Conservation (phyloP, 2,888 invertebrate genomes). For the Fragum fragum region DNA sequence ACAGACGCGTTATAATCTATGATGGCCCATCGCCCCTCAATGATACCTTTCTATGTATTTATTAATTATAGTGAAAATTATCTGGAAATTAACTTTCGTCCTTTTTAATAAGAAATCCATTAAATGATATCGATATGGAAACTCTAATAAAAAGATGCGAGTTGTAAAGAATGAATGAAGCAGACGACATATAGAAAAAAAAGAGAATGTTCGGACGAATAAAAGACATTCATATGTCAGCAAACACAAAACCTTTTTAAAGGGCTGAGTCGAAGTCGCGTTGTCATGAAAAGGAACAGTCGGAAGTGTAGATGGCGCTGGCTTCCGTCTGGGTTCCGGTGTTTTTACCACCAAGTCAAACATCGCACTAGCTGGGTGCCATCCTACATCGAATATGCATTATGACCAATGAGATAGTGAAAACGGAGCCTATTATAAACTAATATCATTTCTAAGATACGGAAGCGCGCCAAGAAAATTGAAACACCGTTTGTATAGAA, state of each 20-base stretch:
- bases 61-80: slow-evolving; percentile 67
- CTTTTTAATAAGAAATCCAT: slow-evolving; percentile 67
- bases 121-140: slow-evolving; percentile 40
- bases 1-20: not conserved
- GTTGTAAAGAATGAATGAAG: slow-evolving; percentile 21
- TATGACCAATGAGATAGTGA: slow-evolving; percentile 40
- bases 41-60: slow-evolving; percentile 58
- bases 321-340: slow-evolving; percentile 59
- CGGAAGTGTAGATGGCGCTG: slow-evolving; percentile 58
- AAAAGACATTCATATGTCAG: slow-evolving; percentile 60
- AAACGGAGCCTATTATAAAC: slow-evolving; percentile 56
- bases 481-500: slow-evolving; percentile 53
- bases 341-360: slow-evolving; percentile 52
- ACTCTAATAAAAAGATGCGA: slow-evolving; percentile 16
- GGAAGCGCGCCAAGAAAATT: slow-evolving; percentile 60
- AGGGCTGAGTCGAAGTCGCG: slow-evolving; percentile 47
- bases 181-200: slow-evolving; percentile 27
- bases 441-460: slow-evolving; percentile 63
- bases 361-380: slow-evolving; percentile 32
- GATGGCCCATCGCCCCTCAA: slow-evolving; percentile 36
- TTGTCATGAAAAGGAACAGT: slow-evolving; percentile 55
- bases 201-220: slow-evolving; percentile 54
- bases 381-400: slow-evolving; percentile 62
- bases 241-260: slow-evolving; percentile 62
- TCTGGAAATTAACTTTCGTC: slow-evolving; percentile 64